A percentile compares a stretch with the other conserved stretches of the same genome.
Conservation (phyloP, 2,113 vertebrate species). For the Serilophus lunatus region DNA sequence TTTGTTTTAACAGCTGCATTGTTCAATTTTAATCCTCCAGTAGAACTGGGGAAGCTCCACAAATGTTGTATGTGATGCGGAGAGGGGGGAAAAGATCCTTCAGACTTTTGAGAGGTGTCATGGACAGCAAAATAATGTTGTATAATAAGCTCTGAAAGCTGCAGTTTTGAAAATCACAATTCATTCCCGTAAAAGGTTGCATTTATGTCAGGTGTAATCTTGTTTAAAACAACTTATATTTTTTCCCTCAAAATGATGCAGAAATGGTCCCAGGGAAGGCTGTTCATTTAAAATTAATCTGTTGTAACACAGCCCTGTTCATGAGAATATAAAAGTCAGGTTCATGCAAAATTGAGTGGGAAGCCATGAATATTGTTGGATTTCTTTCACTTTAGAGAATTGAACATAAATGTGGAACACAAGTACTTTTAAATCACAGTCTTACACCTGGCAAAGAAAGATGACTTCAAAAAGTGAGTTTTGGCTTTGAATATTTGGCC, state of each 20-base stretch:
- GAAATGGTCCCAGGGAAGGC: not conserved
- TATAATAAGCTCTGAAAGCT: not conserved
- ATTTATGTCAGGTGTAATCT: slow-evolving; percentile 8
- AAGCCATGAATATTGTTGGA: not conserved
- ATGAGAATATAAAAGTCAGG: not conserved
- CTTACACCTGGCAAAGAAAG: not conserved
- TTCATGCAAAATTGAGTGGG: not conserved
- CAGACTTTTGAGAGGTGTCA: not conserved
- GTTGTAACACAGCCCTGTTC: not conserved
- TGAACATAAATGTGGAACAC: not conserved
- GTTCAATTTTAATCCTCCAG: not conserved
- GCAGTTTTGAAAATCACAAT: not conserved
- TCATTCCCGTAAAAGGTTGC: not conserved
- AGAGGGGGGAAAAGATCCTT: fast-evolving
- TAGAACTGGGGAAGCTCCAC: not conserved
- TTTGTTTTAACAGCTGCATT: not conserved
- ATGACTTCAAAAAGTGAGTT: not conserved
- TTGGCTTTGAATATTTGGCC: not conserved
- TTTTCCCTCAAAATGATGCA: not conserved
- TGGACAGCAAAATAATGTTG: not conserved
- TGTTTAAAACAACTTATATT: not conserved
- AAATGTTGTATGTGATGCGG: not conserved
- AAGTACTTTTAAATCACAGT: not conserved
- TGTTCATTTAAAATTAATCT: slow-evolving; percentile 7
- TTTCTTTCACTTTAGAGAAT: not conserved